Evolutionary conservation across 2,797 vertebrate genomes (phyloP).

Genomic region (Pseudochirops cupreus): DNA sequence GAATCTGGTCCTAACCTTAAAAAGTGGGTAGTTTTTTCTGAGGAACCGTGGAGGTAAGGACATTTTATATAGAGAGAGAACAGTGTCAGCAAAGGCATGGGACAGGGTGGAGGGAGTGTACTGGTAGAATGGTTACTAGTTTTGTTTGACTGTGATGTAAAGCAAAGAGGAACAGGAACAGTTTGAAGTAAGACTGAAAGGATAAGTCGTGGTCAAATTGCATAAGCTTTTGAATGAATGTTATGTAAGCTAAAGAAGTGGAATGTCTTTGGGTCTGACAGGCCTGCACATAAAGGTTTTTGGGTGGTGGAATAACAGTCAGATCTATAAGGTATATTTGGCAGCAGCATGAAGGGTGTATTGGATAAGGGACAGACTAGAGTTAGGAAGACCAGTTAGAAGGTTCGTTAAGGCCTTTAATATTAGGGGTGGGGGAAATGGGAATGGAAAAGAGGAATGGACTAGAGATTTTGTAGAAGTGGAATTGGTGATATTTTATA

Average conservation of each 20-base stretch:
- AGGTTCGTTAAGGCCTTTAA: background rate
- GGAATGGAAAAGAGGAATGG: background rate
- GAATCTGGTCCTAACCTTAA: background rate
- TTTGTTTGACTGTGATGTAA: background rate
- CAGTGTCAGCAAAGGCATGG: background rate
- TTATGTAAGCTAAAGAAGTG: background rate
- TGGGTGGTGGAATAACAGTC: background rate
- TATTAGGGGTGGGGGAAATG: background rate
- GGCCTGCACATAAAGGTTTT: background rate
- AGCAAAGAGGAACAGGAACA: background rate
- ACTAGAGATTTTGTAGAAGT: background rate
- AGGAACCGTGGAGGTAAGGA: background rate
- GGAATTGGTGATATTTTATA: background rate
- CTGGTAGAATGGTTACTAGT: background rate
- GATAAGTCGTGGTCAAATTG: background rate
- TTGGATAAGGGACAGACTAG: background rate
- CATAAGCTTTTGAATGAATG: background rate
- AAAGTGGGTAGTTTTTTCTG: background rate
- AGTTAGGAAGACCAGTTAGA: background rate
- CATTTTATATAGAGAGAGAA: background rate
- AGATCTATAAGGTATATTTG: constrained; percentile 23
- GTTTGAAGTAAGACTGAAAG: background rate
- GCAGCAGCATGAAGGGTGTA: background rate
- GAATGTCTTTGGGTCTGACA: background rate
- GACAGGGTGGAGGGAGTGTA: background rate